Percentiles rank a stretch among this genome's conserved stretches.
Conservation (phyloP, 2,113 vertebrate genomes). For the Melanostigma gelatinosum region DNA sequence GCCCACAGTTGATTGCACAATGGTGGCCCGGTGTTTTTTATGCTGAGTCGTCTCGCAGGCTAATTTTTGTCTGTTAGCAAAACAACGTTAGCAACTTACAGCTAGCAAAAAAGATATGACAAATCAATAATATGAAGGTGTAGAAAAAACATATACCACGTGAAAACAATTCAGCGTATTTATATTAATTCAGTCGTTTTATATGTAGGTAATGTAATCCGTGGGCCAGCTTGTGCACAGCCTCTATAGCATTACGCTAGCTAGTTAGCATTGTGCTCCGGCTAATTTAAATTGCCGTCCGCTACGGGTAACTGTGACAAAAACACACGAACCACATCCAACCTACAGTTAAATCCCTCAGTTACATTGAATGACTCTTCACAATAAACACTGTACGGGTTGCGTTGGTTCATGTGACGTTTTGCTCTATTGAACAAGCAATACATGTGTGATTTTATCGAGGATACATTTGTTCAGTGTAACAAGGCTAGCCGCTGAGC, state of each 20-base stretch:
- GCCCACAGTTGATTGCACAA: slow-evolving; percentile 65
- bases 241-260: slow-evolving; percentile 28
- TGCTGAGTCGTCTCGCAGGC: slow-evolving; percentile 77
- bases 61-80: slow-evolving; percentile 71
- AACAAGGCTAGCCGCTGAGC: background rate
- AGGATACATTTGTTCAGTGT: slow-evolving; percentile 35
- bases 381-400: rapidly evolving
- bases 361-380: rapidly evolving
- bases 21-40: slow-evolving; percentile 71
- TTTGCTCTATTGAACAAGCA: background rate
- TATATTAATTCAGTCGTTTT: background rate
- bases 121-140: background rate
- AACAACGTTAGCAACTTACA: slow-evolving; percentile 62
- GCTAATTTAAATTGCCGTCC: slow-evolving; percentile 44
- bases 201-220: background rate
- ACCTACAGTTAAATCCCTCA: background rate
- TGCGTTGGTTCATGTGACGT: background rate
- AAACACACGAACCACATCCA: slow-evolving; percentile 6
- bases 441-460: slow-evolving; percentile 4
- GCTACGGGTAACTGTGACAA: background rate
- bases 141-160: background rate
- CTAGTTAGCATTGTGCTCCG: slow-evolving; percentile 54
- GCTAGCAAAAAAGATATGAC: slow-evolving; percentile 20
- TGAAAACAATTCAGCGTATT: background rate
- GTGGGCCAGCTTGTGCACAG: background rate